phyloP scores from a whole-genome alignment of 2,113 vertebrate species.

The Cyprichromis sp. region DNA sequence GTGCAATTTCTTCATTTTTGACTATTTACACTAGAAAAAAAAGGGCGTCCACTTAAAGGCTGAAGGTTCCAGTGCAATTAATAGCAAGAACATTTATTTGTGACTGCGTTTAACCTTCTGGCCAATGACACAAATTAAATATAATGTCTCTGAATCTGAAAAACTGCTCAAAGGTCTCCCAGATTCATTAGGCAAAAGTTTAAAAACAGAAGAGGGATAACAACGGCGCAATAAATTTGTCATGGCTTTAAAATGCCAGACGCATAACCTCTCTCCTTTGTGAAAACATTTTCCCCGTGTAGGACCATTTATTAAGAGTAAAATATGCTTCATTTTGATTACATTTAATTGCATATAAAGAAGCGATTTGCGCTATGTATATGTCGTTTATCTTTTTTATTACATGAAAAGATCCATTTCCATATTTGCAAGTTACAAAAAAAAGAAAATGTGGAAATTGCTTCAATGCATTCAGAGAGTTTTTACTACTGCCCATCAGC shows the following conservation, averaged over 20 bases:
- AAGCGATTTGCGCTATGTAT: not conserved
- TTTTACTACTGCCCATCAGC: not conserved
- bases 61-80: not conserved
- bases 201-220: not conserved
- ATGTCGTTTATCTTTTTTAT: not conserved
- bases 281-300: not conserved
- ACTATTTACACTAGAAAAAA: not conserved
- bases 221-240: too few species aligned
- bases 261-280: not conserved
- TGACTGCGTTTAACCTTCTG: not conserved
- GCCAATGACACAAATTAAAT: not conserved
- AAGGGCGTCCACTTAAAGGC: not conserved
- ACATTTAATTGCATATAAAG: not conserved
- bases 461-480: not conserved
- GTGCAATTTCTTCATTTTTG: not conserved
- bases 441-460: not conserved
- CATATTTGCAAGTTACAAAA: not conserved
- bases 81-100: not conserved
- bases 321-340: not conserved
- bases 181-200: not conserved
- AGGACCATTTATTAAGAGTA: not conserved
- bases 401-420: not conserved
- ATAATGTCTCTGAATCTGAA: not conserved
- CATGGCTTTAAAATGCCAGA: not conserved
- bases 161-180: not conserved